Conservation (phyloP, 2,797 vertebrate species). For the Threskiornis aethiopicus region DNA sequence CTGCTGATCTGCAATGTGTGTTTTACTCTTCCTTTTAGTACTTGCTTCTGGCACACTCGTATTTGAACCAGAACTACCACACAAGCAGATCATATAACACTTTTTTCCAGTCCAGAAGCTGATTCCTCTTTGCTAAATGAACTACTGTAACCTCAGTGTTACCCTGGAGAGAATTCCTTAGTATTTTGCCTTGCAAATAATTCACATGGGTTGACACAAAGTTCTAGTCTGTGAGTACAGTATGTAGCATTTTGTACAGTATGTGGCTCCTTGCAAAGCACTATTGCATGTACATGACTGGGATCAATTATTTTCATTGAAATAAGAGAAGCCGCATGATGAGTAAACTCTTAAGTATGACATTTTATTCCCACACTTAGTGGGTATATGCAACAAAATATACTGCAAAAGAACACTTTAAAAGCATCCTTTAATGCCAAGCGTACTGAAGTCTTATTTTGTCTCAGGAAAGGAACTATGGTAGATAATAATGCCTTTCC, state of each 20-base stretch:
- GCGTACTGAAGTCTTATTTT: not conserved
- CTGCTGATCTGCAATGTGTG: not conserved
- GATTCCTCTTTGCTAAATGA: not conserved
- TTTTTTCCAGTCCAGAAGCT: not conserved
- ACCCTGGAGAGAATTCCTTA: conserved; percentile 28
- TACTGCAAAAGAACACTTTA: not conserved
- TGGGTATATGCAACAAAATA: not conserved
- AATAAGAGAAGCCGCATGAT: not conserved
- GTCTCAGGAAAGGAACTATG: not conserved
- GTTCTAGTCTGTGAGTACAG: not conserved
- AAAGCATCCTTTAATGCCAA: not conserved
- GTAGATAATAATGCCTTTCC: not conserved
- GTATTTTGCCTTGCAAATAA: not conserved
- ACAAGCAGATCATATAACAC: not conserved
- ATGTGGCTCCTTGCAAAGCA: not conserved
- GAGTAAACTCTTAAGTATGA: not conserved
- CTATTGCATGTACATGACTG: not conserved
- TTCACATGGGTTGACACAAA: not conserved
- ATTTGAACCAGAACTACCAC: not conserved
- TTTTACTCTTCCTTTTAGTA: not conserved
- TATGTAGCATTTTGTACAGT: not conserved
- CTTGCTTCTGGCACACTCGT: not conserved
- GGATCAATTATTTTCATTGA: conserved; percentile 34
- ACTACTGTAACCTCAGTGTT: conserved; percentile 7
- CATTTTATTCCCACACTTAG: conserved; percentile 2